phyloP scores from a whole-genome alignment of 2,113 vertebrate genomes.

The Butorides virescens region DNA sequence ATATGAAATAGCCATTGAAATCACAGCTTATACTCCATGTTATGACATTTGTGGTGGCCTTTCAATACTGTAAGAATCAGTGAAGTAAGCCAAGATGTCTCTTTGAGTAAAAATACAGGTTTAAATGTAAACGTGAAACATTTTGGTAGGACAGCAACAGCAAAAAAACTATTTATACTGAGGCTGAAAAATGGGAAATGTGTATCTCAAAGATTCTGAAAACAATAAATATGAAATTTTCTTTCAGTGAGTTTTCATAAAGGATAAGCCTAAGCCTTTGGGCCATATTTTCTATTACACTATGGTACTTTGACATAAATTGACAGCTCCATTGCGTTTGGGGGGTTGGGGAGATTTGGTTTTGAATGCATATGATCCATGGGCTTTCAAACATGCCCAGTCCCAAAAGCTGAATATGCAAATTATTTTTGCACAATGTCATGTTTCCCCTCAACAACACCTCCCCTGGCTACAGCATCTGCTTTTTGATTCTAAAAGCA shows the following conservation, averaged over 20 bases:
- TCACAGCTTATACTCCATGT: background rate
- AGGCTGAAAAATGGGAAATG: background rate
- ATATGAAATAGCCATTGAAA: background rate
- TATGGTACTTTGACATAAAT: background rate
- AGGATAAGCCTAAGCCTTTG: background rate
- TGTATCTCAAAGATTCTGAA: background rate
- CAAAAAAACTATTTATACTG: background rate
- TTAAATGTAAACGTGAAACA: background rate
- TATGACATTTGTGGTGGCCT: background rate
- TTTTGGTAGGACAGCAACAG: background rate
- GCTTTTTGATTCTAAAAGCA: background rate
- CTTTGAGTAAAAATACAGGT: background rate
- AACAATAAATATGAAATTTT: background rate
- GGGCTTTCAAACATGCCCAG: background rate
- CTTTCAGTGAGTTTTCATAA: background rate
- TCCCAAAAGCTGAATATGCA: background rate
- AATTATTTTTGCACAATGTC: background rate
- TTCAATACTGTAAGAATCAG: background rate
- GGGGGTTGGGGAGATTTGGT: background rate
- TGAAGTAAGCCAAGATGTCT: background rate
- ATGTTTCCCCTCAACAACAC: background rate
- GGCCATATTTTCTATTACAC: background rate
- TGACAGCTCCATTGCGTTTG: background rate
- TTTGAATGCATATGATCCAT: background rate
- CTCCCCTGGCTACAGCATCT: background rate